Conservation (phyloP, 1,140 invertebrate species). For the honey bee (Apis mellifera) region DNA sequence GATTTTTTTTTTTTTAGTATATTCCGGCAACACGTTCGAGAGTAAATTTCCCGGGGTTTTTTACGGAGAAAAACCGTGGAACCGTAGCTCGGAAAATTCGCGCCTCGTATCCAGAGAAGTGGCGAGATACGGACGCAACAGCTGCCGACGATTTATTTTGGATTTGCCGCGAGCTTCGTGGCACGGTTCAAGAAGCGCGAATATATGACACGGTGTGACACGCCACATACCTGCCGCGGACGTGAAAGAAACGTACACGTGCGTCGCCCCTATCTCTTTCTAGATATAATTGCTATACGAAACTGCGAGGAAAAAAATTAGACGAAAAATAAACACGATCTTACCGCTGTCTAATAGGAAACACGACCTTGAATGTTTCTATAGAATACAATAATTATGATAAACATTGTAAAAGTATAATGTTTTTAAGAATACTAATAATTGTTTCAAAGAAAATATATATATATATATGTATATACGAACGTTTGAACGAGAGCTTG, state of each 20-base stretch:
- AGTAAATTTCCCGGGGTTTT: neutral
- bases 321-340: no score
- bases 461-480: neutral
- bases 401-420: no score
- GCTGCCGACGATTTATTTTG: constrained; percentile 80
- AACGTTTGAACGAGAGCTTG: neutral
- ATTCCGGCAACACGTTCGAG: no score
- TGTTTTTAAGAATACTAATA: no score
- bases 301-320: neutral
- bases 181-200: constrained; percentile 10
- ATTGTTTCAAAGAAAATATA: no score
- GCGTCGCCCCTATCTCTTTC: neutral
- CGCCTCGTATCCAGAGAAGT: neutral
- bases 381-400: no score
- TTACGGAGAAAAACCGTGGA: neutral
- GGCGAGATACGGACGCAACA: constrained; percentile 71
- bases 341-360: no score
- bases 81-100: neutral
- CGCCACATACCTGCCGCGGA: constrained; percentile 31
- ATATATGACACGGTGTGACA: constrained; percentile 44
- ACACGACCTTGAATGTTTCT: no score
- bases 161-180: constrained; percentile 65
- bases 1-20: no score
- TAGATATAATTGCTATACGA: neutral
- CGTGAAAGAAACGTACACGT: constrained; percentile 16